Base-by-base conservation (phyloP, 2,888 invertebrate species). In the Ochlodes sylvanus region DNA sequence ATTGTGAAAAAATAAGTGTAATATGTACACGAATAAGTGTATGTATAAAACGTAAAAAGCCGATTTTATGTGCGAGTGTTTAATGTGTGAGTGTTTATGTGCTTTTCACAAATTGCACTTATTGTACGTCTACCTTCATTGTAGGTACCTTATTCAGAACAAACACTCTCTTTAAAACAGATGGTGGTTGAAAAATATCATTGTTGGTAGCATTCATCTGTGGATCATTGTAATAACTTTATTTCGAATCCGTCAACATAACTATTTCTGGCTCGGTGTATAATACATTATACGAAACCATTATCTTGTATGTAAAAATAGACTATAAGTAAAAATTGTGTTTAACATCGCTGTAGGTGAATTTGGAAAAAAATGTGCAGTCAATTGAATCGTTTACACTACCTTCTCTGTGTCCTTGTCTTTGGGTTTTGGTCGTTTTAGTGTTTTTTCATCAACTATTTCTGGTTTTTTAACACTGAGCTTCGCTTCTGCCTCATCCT, bases 391-490 rank as follows among this genome's bases (percentile, higher is more conserved):
- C 47, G n/a, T 17, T 34, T 68, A 19, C 27, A 61, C 57, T 90
- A 91, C 91, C 90, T 91, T 87, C 69, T 75, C 68, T 57, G 62
- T 60, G 52, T 79, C 82, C 73, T 85, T 85, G 69, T 79, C 84
- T 81, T 90, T 92, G 70, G 86, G 79, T 69, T 85, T 78, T 70
- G 91, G 92, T 77, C 89, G 84, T 78, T 92, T 92, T 79, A 93
- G 75, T 70, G 92, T 92, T 79, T 88, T 88, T 60, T 91, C 89
- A 70, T 92, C 92, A 70, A 93, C 82, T 54, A 93, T 81, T 83
- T 93, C 93, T 41, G 92, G 90, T 84, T 90, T 93, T 81, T 92
- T 92, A 80, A 93, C 79, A 70, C 81, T 91, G 70, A 93, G 88
- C 77, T 92, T 87, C n/a, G 93, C 92, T 79, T 87, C 92, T 70